Evolutionary conservation across 2,888 invertebrate species (phyloP).

Genomic region (Scaptomyza caliginosa): DNA sequence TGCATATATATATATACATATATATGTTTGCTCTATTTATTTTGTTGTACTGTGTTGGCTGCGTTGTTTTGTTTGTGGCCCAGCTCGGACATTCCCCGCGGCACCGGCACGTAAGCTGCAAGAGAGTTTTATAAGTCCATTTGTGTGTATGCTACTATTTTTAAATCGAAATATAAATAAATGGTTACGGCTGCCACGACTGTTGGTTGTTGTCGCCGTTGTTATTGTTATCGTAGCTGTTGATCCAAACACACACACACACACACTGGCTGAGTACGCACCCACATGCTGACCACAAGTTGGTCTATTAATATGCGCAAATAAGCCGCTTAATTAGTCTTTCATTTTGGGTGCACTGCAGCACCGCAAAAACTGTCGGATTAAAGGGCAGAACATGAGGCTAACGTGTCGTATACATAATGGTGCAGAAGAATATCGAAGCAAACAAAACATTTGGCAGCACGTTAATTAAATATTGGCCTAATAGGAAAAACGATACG

Average conservation of each 20-base stretch:
- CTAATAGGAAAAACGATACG: constrained; percentile 69
- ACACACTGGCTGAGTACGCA: constrained; percentile 4
- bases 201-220: constrained; percentile 18
- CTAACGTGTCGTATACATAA: constrained; percentile 63
- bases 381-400: constrained; percentile 49
- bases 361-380: constrained; percentile 72
- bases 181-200: constrained; percentile 38
- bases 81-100: constrained; percentile 18
- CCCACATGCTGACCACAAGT: constrained; percentile 61
- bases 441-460: constrained; percentile 53
- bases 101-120: constrained; percentile 61
- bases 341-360: constrained; percentile 69
- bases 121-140: constrained; percentile 74
- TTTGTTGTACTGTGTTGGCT: constrained; percentile 15
- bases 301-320: constrained; percentile 77
- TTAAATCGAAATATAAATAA: constrained; percentile 76
- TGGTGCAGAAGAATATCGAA: constrained; percentile 59
- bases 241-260: constrained; percentile 34
- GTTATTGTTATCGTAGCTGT: constrained; percentile 39
- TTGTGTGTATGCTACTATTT: constrained; percentile 68
- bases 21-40: constrained; percentile 7
- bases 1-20: too few relatives aligned
- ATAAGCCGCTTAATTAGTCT: constrained; percentile 79
- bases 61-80: background rate
- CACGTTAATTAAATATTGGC: constrained; percentile 74